phyloP scores from a whole-genome alignment of 2,113 vertebrate species.

The Propithecus coquereli region DNA sequence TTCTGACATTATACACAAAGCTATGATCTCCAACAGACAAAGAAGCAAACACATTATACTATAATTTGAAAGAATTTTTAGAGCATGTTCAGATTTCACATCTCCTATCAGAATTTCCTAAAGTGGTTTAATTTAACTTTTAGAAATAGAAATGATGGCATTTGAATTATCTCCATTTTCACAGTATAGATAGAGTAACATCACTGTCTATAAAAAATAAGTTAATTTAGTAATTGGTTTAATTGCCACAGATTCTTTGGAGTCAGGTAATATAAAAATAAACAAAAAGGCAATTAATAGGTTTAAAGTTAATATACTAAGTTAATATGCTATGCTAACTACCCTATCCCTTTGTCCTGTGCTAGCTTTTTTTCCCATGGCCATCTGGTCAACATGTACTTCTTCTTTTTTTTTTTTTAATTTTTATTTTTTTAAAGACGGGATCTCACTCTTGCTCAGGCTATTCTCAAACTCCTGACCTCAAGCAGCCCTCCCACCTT shows the following conservation, averaged over 20 bases:
- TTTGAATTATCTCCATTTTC: constrained; percentile 17
- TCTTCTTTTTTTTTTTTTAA: too few species aligned
- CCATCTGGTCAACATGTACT: background rate
- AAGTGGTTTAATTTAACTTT: constrained; percentile 18
- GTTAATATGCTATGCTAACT: background rate
- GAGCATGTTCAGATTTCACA: background rate
- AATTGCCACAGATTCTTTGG: background rate
- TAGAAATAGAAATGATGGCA: constrained; percentile 28
- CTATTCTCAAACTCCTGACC: too few species aligned
- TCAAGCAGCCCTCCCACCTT: too few species aligned
- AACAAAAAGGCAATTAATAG: background rate
- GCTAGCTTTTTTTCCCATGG: background rate
- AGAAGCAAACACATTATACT: background rate
- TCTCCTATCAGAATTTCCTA: constrained; percentile 5
- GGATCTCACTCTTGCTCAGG: too few species aligned
- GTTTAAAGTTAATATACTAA: background rate
- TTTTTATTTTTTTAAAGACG: too few species aligned
- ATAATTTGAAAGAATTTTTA: background rate
- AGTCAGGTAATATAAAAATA: background rate
- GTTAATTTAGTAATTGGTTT: background rate
- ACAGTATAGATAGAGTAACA: background rate
- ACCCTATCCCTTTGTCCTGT: background rate
- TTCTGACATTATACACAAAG: background rate
- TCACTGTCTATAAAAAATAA: background rate
- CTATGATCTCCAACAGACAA: background rate